phyloP scores from a whole-genome alignment of 1,140 invertebrate species.

The Bombyx mandarina region DNA sequence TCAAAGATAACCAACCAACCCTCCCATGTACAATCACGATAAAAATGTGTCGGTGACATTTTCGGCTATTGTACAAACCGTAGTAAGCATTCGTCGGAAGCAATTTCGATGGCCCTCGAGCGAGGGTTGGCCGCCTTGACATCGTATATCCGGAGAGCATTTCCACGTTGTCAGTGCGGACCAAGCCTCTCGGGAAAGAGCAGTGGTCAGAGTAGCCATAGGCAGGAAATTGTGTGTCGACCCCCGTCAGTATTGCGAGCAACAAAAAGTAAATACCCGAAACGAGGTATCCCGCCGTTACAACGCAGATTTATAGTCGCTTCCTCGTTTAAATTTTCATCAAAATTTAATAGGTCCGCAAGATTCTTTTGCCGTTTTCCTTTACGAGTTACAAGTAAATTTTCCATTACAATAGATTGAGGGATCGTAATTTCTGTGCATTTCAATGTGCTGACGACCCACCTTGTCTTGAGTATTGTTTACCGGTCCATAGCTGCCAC shows the following conservation, averaged over 20 bases:
- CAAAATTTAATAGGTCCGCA: too few relatives aligned
- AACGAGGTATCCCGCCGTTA: constrained; percentile 3
- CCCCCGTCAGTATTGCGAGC: constrained; percentile 36
- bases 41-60: neutral
- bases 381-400: too few relatives aligned
- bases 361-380: too few relatives aligned
- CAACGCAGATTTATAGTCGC: too few relatives aligned
- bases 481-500: too few relatives aligned
- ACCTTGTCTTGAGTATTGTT: too few relatives aligned
- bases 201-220: constrained; percentile 33
- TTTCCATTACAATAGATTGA: too few relatives aligned
- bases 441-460: too few relatives aligned
- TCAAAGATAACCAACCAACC: too few relatives aligned
- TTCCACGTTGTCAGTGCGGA: constrained; percentile 40
- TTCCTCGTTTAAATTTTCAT: too few relatives aligned
- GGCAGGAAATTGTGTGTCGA: constrained; percentile 56
- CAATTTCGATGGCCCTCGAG: constrained; percentile 34
- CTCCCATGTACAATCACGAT: too few relatives aligned
- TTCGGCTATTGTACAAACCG: constrained; percentile 3
- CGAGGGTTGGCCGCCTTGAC: constrained; percentile 43
- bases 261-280: constrained; percentile 20
- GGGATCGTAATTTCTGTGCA: too few relatives aligned
- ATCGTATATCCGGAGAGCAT: constrained; percentile 47
- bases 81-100: constrained; percentile 31
- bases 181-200: constrained; percentile 39